Evolutionary conservation across 2,888 invertebrate genomes (phyloP).

Genomic region (Siphonodentalium dalli): DNA sequence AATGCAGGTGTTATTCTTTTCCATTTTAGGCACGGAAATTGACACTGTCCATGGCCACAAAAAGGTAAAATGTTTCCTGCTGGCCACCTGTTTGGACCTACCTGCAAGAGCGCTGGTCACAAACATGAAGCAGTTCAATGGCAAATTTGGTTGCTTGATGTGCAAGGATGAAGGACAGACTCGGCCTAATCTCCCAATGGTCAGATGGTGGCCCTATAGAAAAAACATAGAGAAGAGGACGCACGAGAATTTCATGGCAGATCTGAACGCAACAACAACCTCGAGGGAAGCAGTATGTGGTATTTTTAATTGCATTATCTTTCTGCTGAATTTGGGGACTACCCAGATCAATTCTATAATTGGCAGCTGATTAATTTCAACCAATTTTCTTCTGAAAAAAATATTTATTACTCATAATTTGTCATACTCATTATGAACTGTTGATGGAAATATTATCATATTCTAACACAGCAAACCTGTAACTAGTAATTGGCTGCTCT

Average conservation of each 20-base stretch:
- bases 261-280: no score
- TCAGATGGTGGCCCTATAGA: slow-evolving; percentile 1
- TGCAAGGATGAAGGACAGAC: slow-evolving; percentile 13
- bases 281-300: background rate
- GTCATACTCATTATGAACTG: no score
- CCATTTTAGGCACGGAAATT: slow-evolving; percentile 7
- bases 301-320: background rate
- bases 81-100: slow-evolving; percentile 3
- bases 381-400: no score
- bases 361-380: no score
- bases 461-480: no score
- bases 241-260: background rate
- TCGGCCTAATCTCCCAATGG: slow-evolving; percentile 4
- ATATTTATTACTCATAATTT: no score
- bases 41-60: slow-evolving; percentile 1
- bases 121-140: slow-evolving; percentile 20
- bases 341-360: no score
- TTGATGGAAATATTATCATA: no score
- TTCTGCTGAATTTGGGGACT: background rate
- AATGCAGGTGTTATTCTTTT: no score
- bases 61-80: slow-evolving; percentile 1
- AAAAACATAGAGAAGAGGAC: background rate
- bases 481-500: no score
- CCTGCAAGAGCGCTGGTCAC: slow-evolving; percentile 14
- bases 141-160: slow-evolving; percentile 6